Conservation (phyloP, 2,888 invertebrate species). For the Cyclophora punctaria region DNA sequence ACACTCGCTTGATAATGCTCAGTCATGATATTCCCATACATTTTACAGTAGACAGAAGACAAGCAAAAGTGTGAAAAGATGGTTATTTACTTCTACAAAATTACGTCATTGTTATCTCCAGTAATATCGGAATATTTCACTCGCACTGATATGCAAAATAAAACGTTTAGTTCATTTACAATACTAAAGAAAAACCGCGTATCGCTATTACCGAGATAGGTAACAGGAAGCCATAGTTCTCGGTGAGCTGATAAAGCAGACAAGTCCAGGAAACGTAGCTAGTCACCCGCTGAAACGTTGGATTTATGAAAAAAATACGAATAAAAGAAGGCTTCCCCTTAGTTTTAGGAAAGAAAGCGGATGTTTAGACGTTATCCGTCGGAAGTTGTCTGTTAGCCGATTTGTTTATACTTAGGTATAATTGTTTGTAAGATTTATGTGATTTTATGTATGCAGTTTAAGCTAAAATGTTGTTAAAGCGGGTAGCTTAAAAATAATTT, state of each 20-base stretch:
- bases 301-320: conserved; percentile 49
- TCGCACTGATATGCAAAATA: too few species aligned
- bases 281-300: conserved; percentile 43
- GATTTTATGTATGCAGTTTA: too few species aligned
- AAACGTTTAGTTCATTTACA: too few species aligned
- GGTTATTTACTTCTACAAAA: too few species aligned
- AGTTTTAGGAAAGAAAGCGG: conserved; percentile 30
- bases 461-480: too few species aligned
- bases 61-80: too few species aligned
- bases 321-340: conserved; percentile 28
- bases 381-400: conserved; percentile 43
- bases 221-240: conserved; percentile 64
- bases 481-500: too few species aligned
- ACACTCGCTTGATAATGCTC: too few species aligned
- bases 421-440: not conserved
- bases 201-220: conserved; percentile 38
- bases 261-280: conserved; percentile 54
- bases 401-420: conserved; percentile 27
- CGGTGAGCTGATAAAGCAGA: conserved; percentile 57
- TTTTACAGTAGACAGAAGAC: too few species aligned
- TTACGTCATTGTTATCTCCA: too few species aligned
- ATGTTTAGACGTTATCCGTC: conserved; percentile 28
- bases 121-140: too few species aligned
- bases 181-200: conserved; percentile 35
- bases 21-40: too few species aligned